These are phyloP conservation scores for Chaunax sp. DNA, from an alignment of 2,797 vertebrate species.

Conservation along the genomic window DNA sequence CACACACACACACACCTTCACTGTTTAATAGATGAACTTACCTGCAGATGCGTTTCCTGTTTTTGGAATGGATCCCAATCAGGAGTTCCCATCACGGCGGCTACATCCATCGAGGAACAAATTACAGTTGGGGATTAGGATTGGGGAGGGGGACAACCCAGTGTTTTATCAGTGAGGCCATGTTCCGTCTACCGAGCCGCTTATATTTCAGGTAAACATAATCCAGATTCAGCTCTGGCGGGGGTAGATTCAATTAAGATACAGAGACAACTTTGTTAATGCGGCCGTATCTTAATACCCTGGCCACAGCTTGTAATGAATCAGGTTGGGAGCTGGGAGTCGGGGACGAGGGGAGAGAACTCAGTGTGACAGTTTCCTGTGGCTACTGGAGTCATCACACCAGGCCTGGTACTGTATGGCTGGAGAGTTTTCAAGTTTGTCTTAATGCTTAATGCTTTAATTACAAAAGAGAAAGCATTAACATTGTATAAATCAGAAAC, in stretches of 20 bases:
- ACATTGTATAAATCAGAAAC: too few species aligned
- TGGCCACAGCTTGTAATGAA: conserved; percentile 86
- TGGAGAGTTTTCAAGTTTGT: conserved; percentile 20
- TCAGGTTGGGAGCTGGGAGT: conserved; percentile 75
- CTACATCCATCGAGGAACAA: conserved; percentile 83
- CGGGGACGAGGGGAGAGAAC: conserved; percentile 69
- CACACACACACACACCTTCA: conserved; percentile 32
- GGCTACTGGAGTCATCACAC: conserved; percentile 52
- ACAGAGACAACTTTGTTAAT: conserved; percentile 89
- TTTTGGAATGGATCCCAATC: conserved; percentile 77
- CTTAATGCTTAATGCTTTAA: conserved; percentile 15
- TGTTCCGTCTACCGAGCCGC: conserved; percentile 82
- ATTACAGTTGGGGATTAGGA: conserved; percentile 86
- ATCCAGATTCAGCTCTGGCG: conserved; percentile 85
- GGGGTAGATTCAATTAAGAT: conserved; percentile 90
- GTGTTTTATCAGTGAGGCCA: conserved; percentile 85
- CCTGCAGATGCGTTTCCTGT: conserved; percentile 75
- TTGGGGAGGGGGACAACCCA: conserved; percentile 78
- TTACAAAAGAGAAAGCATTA: not conserved
- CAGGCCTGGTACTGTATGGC: conserved; percentile 8
- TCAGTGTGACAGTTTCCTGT: conserved; percentile 62
- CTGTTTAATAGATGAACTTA: conserved; percentile 78
- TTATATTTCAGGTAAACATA: conserved; percentile 91
- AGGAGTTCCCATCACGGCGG: conserved; percentile 67
- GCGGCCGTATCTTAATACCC: conserved; percentile 87